Conservation (phyloP, 2,888 invertebrate species). For the Lasioglossum villosulum region DNA sequence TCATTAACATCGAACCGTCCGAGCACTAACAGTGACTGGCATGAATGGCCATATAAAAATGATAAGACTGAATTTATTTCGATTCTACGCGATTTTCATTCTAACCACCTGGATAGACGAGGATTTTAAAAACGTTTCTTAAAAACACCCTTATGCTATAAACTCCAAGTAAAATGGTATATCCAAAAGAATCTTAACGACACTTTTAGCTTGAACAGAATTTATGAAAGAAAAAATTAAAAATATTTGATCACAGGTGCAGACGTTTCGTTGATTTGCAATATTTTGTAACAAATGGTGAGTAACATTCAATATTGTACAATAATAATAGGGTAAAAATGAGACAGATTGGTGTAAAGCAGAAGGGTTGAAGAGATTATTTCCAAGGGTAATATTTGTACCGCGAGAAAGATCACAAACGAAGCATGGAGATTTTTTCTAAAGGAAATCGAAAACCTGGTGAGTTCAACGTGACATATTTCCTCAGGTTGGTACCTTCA, state of each 20-base stretch:
- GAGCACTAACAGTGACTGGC: neutral
- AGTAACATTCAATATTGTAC: neutral
- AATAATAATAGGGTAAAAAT: neutral
- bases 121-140: neutral
- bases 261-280: too few species aligned
- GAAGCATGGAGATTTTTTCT: neutral
- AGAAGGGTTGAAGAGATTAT: neutral
- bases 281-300: too few species aligned
- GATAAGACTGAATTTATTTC: neutral
- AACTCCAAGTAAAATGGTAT: neutral
- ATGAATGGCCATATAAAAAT: neutral
- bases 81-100: neutral
- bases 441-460: neutral
- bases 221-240: too few species aligned
- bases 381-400: neutral
- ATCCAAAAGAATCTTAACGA: neutral
- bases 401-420: neutral
- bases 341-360: neutral
- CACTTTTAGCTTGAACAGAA: too few species aligned
- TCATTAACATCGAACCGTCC: neutral
- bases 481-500: conserved; percentile 37
- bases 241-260: too few species aligned
- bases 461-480: neutral
- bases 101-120: neutral
- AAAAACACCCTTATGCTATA: neutral